phyloP scores from a whole-genome alignment of 2,797 vertebrate genomes.

The Melanotaenia boesemani region DNA sequence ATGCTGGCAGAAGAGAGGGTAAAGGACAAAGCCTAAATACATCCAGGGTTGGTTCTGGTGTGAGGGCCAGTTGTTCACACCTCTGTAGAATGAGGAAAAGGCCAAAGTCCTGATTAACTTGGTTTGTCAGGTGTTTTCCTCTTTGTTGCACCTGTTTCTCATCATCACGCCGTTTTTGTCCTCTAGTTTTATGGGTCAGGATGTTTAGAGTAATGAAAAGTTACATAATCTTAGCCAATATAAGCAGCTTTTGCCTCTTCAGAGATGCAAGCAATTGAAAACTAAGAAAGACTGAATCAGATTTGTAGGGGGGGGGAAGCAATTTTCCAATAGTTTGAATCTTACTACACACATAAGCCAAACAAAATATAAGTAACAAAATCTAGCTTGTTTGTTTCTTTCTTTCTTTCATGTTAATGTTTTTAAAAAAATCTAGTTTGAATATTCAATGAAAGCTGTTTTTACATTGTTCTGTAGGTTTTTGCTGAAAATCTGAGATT shows the following conservation, averaged over 20 bases:
- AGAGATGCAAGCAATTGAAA: conserved; percentile 1
- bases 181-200: conserved; percentile 4
- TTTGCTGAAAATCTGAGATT: background rate
- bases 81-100: conserved; percentile 44
- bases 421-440: background rate
- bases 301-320: background rate
- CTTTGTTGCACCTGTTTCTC: conserved; percentile 15
- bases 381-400: too few species aligned
- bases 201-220: background rate
- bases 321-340: background rate
- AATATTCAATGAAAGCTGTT: background rate
- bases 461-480: background rate
- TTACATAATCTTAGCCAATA: background rate
- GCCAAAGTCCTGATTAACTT: conserved; percentile 33
- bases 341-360: background rate
- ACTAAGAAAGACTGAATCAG: conserved; percentile 2
- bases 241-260: conserved; percentile 16
- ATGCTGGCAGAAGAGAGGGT: conserved; percentile 54
- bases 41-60: conserved; percentile 47
- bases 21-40: conserved; percentile 54
- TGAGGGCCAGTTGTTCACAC: conserved; percentile 41
- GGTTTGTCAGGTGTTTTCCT: conserved; percentile 14
- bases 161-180: background rate
- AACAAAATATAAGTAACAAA: background rate
- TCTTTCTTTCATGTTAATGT: background rate